Evolutionary conservation across 2,797 vertebrate genomes (phyloP).

Genomic region (Ctenosaura bakeri): DNA sequence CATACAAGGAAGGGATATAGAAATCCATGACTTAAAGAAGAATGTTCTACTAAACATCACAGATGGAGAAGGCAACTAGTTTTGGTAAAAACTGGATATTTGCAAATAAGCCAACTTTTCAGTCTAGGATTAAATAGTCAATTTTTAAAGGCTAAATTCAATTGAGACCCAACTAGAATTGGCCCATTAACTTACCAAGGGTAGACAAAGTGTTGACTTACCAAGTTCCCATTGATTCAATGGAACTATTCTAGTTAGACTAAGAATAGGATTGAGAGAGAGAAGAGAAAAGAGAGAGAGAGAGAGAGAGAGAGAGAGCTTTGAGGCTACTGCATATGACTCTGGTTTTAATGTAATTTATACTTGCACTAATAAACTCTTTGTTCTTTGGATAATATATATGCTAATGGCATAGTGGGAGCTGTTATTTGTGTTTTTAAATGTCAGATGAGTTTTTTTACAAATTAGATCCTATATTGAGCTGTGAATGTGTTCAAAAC

Average conservation of each 20-base stretch:
- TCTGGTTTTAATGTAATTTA: constrained; percentile 3
- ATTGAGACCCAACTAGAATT: no score
- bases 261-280: no score
- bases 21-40: no score
- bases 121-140: neutral
- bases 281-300: no score
- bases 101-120: neutral
- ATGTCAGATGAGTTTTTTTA: neutral
- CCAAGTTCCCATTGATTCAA: no score
- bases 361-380: neutral
- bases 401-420: neutral
- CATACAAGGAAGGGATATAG: neutral
- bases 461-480: neutral
- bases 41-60: neutral
- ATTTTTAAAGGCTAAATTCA: neutral
- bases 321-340: neutral
- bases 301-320: no score
- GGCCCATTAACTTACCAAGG: no score
- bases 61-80: neutral
- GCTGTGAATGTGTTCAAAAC: neutral
- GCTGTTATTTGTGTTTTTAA: neutral
- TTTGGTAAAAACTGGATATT: neutral
- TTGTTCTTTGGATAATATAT: neutral
- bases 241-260: no score
- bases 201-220: no score